These are phyloP conservation scores for Cerceris rybyensis DNA, from an alignment of 2,888 invertebrate genomes.

Conservation along the genomic window DNA sequence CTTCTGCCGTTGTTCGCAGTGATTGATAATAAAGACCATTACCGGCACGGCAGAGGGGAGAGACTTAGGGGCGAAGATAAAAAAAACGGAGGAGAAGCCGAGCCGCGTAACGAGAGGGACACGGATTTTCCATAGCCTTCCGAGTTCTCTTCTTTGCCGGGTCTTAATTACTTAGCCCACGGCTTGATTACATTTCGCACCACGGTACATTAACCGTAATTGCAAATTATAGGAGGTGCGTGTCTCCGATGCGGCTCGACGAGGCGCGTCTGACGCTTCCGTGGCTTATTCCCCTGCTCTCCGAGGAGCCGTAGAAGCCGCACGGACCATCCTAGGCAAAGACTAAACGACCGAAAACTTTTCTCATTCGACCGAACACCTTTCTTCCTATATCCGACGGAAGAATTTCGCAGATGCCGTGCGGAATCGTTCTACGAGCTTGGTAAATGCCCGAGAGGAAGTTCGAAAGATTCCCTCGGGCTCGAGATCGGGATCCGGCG, in stretches of 20 bases:
- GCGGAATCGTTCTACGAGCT: no score
- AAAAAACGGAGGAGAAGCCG: slow-evolving; percentile 22
- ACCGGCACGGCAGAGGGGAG: not conserved
- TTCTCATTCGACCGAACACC: no score
- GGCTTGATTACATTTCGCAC: slow-evolving; percentile 29
- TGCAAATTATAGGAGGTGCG: slow-evolving; percentile 22
- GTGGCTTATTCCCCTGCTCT: no score
- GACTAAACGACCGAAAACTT: no score
- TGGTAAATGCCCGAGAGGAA: no score
- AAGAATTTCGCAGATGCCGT: no score
- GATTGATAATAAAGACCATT: slow-evolving; percentile 28
- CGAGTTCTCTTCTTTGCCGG: slow-evolving; percentile 1
- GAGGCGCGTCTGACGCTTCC: no score
- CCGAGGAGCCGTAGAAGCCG: no score
- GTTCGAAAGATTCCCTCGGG: no score
- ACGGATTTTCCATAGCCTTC: slow-evolving; percentile 29
- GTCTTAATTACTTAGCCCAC: slow-evolving; percentile 28
- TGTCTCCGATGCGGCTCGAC: not conserved
- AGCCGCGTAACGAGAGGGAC: slow-evolving; percentile 13
- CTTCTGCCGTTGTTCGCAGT: not conserved
- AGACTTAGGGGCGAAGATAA: not conserved
- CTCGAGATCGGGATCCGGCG: no score
- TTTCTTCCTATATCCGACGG: no score
- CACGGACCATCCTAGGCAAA: no score
- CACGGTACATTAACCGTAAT: slow-evolving; percentile 21